Base-by-base conservation (phyloP, 2,797 vertebrate genomes). In the Syngnathus acus region DNA sequence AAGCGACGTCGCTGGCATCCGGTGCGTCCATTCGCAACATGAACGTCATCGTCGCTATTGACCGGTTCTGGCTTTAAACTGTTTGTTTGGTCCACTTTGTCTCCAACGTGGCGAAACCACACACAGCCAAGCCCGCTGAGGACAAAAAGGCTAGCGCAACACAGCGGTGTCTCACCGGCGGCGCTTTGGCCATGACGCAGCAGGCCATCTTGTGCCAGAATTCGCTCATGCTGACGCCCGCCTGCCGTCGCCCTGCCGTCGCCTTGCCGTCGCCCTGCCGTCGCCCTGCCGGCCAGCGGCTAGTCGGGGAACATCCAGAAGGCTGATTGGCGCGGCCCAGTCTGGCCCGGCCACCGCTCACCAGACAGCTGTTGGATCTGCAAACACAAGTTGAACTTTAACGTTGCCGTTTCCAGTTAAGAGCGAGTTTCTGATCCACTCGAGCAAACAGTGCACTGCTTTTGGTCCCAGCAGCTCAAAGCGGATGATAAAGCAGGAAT, bases 191-290 rank as follows among this genome's bases (percentile, higher is more conserved):
- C 9, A 94, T 93, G 4, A 97, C 93, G 0, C 95, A 98, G 90
- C 95, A 97, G 74, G 94, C 94, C 83, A 97, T 89, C 84, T 95
- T 95, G 90, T 95, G 94, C 95, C 95, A 98, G 83, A 98, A 97
- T 70, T 96, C 94, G 8, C 95, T 97, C 95, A 98, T 98, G 66
- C 76, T 70, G 21, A 78, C 47, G 59, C 55, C 42, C 47, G 62
- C 65, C 81, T 65, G 67, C 3, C 32, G 4, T 3, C 32, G 32
- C 32, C 4, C 32, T 32, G 32, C 32, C 32, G 32, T 32, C 32
- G 4, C 32, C 32, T 3, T 32, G 32, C 32, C 78, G 72, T 3
- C 32, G 32, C 32, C 4, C 32, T 32, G 32, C 32, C 32, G 32
- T 32, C 32, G 4, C 32, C 32, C 32, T 32, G 32, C 32, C 78